These are phyloP conservation scores for Rallus limicola DNA, from an alignment of 2,113 vertebrate genomes.

Conservation along the genomic window DNA sequence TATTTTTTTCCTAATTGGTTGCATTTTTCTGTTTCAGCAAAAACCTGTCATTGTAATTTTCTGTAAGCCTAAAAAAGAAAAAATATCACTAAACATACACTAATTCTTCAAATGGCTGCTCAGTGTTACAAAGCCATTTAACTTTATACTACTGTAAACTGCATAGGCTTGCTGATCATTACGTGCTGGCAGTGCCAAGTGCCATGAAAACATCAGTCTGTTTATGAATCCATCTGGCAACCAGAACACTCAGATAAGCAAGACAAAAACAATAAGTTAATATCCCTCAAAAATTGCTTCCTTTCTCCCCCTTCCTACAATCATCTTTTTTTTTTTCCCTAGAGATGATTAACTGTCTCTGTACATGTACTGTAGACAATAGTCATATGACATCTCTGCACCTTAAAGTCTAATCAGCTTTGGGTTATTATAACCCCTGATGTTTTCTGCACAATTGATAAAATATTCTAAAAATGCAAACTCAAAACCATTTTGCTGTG, in stretches of 20 bases:
- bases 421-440: neutral
- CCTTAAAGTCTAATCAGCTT: constrained; percentile 16
- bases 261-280: neutral
- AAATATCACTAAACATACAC: neutral
- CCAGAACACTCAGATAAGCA: neutral
- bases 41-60: neutral
- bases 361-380: neutral
- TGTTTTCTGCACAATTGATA: neutral
- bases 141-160: neutral
- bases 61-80: neutral
- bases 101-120: neutral
- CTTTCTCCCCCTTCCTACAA: neutral
- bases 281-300: neutral
- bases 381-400: constrained; percentile 2
- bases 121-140: neutral
- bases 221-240: constrained; percentile 42
- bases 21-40: neutral
- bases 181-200: neutral
- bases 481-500: neutral
- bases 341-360: neutral
- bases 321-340: neutral
- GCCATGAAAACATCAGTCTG: neutral
- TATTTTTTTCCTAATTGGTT: neutral
- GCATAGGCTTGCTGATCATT: neutral
- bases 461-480: constrained; percentile 18